Base-by-base conservation (phyloP, 2,888 invertebrate species). In the Ganaspis brasiliensis region DNA sequence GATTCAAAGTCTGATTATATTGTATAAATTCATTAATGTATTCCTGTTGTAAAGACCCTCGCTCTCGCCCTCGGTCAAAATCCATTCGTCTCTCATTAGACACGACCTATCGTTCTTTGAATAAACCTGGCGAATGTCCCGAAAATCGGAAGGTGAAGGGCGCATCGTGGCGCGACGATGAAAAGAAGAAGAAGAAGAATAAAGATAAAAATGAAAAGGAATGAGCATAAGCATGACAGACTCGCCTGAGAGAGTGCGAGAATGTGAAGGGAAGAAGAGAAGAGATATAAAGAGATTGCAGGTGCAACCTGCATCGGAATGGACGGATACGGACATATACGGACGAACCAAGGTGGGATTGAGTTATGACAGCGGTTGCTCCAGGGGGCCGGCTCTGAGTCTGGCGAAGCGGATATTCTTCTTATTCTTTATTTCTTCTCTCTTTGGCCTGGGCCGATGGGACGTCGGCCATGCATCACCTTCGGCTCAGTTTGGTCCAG, bases 331-430 rank as follows among this genome's bases (percentile, higher is more conserved):
- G 79, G 78, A 78, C 74, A 77, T 85, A 82, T 80, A 86, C 86
- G 83, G 86, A 84, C 83, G 86, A 86, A 89, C 86, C 89, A 88
- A 90, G 90, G 90, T 91, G 91, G 91, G 91, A 91, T 91, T 91
- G 91, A 91, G 91, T 91, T 91, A 91, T 91, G 91, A 91, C 91
- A 91, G 89, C 89, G 90, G 88, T 89, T 90, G 90, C 91, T 90
- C 90, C 89, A 87, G 91, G 91, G 90, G 91, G 91, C 91, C 90
- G 90, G 88, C 73, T 77, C 55, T 52, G 56, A 57, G 56, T 59
- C 77, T 79, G 83, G 85, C 87, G 84, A 87, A 87, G 88, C 89
- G 88, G 89, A 90, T 89, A 90, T 89, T 88, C 88, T 89, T 89
- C 88, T 89, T 89, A 89, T 89, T 90, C 89, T 89, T 89, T 89